A percentile compares a stretch with the other conserved stretches of the same genome.
These are phyloP conservation scores for Eupithecia vulgata DNA, from an alignment of 2,888 invertebrate species.

Conservation along the genomic window DNA sequence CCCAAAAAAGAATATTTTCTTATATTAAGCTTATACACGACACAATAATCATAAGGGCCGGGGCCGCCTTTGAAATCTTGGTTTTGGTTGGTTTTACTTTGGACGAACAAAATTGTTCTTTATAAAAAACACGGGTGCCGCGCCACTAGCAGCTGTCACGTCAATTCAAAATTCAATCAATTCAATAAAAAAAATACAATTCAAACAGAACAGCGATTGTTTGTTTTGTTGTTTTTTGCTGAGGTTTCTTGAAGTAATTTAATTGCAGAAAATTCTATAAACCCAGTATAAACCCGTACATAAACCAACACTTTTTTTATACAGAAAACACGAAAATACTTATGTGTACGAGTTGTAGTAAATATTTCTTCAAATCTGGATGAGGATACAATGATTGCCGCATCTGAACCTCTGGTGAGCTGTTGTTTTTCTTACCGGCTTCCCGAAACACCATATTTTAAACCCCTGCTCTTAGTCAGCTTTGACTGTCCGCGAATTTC, in stretches of 20 bases:
- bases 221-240: background rate
- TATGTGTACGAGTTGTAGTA: constrained; percentile 53
- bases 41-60: no score
- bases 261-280: background rate
- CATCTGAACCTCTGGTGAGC: constrained; percentile 93
- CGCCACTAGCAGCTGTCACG: no score
- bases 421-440: constrained; percentile 40
- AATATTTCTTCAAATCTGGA: constrained; percentile 91
- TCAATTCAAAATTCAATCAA: no score
- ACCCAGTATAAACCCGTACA: background rate
- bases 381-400: constrained; percentile 95
- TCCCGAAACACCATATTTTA: background rate
- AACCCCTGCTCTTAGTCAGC: background rate
- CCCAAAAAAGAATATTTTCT: no score
- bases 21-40: no score
- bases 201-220: no score
- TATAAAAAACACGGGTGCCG: no score
- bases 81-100: no score
- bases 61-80: no score
- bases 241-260: background rate
- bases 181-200: no score
- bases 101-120: no score
- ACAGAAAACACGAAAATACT: constrained; percentile 25
- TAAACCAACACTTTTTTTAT: background rate
- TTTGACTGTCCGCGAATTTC: background rate